Evolutionary conservation across 37 sponge, comb jelly and placozoan genomes (phyloP), one percentile per base, ranked within the genome.

Genomic region (Oscarella lobularis): DNA sequence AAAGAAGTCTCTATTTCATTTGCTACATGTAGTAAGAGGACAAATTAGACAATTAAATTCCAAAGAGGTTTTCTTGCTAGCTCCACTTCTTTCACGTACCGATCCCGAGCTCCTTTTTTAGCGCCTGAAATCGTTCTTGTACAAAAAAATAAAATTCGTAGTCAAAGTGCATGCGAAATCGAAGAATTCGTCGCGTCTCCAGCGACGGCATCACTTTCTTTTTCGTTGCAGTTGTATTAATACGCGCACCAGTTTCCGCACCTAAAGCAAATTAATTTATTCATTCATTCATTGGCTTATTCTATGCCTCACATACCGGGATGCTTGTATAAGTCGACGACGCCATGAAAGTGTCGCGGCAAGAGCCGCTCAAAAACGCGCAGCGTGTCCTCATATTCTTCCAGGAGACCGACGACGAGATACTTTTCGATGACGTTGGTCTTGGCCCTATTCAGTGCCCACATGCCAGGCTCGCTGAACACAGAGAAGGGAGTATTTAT

Each of bases 351-450:
- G 71, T n/a, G 31, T 14, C 6, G n/a, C 31, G 71, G 71, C 29
- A 68, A 34, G 33, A 68, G 71, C 29, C 4, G n/a, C 29, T 68
- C 71, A 31, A 68, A 14, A 5, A 14, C 71, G 33, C 6, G 5
- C 29, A 68, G 6, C 4, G n/a, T 68, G n/a, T 68, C 71, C 4
- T 68, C 29, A 14, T n/a, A 68, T 5, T 68, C 6, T 20, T 68
- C 71, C 71, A 14, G 29, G 5, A 68, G 6, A 32, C 71, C 71
- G 31, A 68, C 71, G 29, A 68, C 6, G 71, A 68, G 29, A 68
- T 68, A 68, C 71, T 68, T 68, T 31, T 68, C 29, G 6, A 5
- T 14, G 6, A 68, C 71, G 31, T 68, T 68, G n/a, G 6, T 34
- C 31, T 68, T 68, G 6, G 71, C 71, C 29, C 6, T 4, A 5